These are phyloP conservation scores for Linyphia triangularis DNA, from an alignment of 2,888 invertebrate species.

Conservation along the genomic window DNA sequence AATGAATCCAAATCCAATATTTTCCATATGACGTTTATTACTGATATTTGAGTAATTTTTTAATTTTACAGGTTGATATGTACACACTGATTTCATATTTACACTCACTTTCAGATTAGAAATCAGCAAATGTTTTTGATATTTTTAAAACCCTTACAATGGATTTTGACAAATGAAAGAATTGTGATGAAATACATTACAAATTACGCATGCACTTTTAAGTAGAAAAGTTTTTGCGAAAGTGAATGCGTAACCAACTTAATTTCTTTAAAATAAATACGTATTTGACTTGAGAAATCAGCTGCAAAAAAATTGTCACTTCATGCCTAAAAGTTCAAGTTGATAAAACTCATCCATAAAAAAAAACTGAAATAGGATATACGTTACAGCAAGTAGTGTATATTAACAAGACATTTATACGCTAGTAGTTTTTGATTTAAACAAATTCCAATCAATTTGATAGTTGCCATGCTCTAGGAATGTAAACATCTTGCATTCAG, in stretches of 20 bases:
- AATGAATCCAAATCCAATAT: background rate
- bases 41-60: constrained; percentile 69
- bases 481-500: background rate
- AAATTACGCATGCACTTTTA: constrained; percentile 32
- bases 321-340: background rate
- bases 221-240: constrained; percentile 33
- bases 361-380: background rate
- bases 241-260: background rate
- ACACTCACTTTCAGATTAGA: constrained; percentile 62
- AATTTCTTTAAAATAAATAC: constrained; percentile 12
- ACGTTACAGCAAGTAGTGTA: background rate
- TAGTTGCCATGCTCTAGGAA: background rate
- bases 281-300: background rate
- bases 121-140: constrained; percentile 63
- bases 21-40: constrained; percentile 73
- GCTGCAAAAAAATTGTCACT: background rate
- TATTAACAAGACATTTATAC: background rate
- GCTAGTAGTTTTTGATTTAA: background rate
- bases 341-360: background rate
- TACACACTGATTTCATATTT: constrained; percentile 72
- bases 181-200: constrained; percentile 36
- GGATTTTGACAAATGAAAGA: constrained; percentile 40
- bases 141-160: constrained; percentile 49
- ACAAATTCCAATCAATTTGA: background rate
- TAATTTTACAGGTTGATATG: constrained; percentile 72